Percentiles rank a stretch among this genome's conserved stretches.
phyloP scores from a whole-genome alignment of 1,140 invertebrate genomes.

The Cepaea nemoralis region DNA sequence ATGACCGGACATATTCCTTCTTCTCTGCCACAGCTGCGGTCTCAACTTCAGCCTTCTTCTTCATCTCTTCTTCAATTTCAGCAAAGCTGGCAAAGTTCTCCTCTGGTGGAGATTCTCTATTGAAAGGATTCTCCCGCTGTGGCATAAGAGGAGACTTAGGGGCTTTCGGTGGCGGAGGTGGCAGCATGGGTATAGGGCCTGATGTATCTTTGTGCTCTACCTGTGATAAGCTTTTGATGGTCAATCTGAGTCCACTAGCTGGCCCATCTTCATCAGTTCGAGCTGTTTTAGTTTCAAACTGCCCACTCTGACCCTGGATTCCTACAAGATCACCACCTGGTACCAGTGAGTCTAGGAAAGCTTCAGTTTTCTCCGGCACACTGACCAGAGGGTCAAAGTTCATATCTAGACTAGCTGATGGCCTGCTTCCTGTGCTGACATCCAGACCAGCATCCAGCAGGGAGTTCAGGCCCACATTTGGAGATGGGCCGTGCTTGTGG shows the following conservation, averaged over 20 bases:
- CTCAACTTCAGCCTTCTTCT: constrained; percentile 48
- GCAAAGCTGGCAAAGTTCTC: constrained; percentile 70
- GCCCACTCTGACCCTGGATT: neutral
- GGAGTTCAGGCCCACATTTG: neutral
- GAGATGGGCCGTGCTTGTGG: neutral
- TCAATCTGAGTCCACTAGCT: constrained; percentile 51
- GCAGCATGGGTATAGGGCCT: constrained; percentile 47
- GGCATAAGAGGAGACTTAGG: constrained; percentile 72
- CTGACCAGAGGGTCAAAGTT: constrained; percentile 20
- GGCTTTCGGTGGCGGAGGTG: constrained; percentile 65
- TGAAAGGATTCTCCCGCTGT: constrained; percentile 84
- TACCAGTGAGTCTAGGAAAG: neutral
- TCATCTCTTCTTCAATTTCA: constrained; percentile 51
- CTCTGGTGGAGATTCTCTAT: constrained; percentile 76
- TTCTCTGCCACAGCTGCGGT: constrained; percentile 41
- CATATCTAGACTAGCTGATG: neutral
- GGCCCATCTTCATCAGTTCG: constrained; percentile 50
- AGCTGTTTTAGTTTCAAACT: neutral
- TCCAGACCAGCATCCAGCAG: neutral
- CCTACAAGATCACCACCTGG: neutral
- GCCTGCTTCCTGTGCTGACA: neutral
- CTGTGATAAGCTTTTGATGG: constrained; percentile 53
- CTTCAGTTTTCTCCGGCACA: constrained; percentile 3
- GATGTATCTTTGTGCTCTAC: constrained; percentile 32
- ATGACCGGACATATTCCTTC: constrained; percentile 49